Base-by-base conservation (phyloP, 2,113 vertebrate genomes). In the Dicentrarchus labrax region DNA sequence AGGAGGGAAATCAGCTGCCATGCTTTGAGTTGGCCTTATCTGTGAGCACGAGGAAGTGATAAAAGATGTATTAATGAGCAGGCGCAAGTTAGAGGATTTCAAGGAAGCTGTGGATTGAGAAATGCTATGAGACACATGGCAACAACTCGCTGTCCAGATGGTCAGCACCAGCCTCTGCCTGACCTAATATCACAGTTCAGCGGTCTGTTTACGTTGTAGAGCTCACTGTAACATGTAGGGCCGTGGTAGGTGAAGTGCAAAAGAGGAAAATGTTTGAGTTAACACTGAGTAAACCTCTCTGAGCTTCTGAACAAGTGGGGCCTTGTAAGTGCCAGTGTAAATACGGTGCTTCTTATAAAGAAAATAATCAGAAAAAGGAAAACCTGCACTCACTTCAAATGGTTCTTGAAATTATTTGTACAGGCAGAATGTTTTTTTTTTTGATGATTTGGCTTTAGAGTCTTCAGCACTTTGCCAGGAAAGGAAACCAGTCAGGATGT, bases 291-390 rank as follows among this genome's bases (percentile, higher is more conserved):
- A 76, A 88, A 85, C 78, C 60, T 74, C 60, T 74, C 65, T n/a
- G 41, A 84, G 64, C 79, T 67, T 67, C 45, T 82, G 84, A 79
- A 88, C 81, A 88, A 88, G 85, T 2, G 51, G 83, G 66, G 38
- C 79, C 73, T 84, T 89, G 78, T 84, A 24, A 76, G 36, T 70
- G 68, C 65, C 76, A 76, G 83, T 51, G 82, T 77, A 75, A 91
- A 92, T 57, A 86, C 22, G 78, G 71, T 68, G 74, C 64, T 84
- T 62, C 66, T 78, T 84, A 22, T 60, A 64, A 87, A 71, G 57
- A 87, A 89, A 86, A 86, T 72, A 89, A 81, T 62, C 61, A 62
- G n/a, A 65, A 76, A 80, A 76, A 54, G 43, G 51, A 70, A 85
- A 88, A 86, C 39, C 73, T 74, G 64, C 79, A 41, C 78, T 78